Percentiles rank a stretch among this genome's conserved stretches.
Conservation (phyloP, 1,140 invertebrate genomes). For the Drosophila micromelanica region DNA sequence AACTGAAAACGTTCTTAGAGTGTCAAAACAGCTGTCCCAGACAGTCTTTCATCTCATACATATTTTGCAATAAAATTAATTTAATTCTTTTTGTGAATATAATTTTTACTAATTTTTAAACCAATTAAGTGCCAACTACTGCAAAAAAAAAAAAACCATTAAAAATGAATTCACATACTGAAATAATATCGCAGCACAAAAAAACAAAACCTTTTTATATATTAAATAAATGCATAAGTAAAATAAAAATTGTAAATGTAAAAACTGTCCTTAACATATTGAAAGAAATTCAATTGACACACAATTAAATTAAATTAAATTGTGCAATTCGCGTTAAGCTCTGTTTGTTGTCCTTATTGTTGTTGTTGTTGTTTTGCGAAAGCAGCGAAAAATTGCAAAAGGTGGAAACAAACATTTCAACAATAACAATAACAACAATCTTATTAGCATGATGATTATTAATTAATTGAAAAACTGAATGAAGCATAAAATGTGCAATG, state of each 20-base stretch:
- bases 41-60: too few relatives aligned
- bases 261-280: conserved; percentile 40
- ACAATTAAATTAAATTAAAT: conserved; percentile 75
- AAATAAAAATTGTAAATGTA: not conserved
- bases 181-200: conserved; percentile 21
- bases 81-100: not conserved
- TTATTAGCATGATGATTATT: conserved; percentile 82
- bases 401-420: conserved; percentile 27
- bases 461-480: conserved; percentile 81
- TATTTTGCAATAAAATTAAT: too few relatives aligned
- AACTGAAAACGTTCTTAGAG: too few relatives aligned
- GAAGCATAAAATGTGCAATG: conserved; percentile 81
- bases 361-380: conserved; percentile 22
- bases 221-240: conserved; percentile 6
- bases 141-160: conserved; percentile 3
- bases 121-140: not conserved
- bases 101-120: not conserved
- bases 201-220: conserved; percentile 28
- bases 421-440: conserved; percentile 28
- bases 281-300: conserved; percentile 69
- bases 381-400: conserved; percentile 23
- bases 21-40: too few relatives aligned
- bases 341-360: conserved; percentile 25
- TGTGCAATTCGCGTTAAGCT: conserved; percentile 33
- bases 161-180: conserved; percentile 48